Base-by-base conservation (phyloP, 2,797 vertebrate species). In the Paramormyrops hopkinsi region DNA sequence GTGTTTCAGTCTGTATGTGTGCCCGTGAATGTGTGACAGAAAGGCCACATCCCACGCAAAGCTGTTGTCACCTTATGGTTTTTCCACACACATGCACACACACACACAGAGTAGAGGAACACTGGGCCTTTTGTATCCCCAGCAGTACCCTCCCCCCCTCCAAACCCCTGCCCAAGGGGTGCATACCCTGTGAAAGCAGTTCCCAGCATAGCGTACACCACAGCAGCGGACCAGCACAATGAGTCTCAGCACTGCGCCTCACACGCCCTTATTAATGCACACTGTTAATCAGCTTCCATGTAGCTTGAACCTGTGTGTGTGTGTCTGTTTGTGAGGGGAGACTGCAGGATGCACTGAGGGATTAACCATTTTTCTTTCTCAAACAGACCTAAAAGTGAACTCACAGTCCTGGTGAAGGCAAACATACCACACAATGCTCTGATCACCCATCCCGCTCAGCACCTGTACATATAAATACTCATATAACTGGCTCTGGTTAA, bases 51-150 rank as follows among this genome's bases (percentile, higher is more conserved):
- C 6, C 51, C 85, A 86, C 12, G 29, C 25, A 54, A 19, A 56
- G 29, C 48, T 53, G 7, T 7, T 29, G 9, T 86, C 8, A 14
- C 22, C 84, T 86, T 17, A 48, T 50, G 53, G 25, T 14, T 22
- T 50, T 50, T 50, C 48, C 69, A 86, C 89, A 76, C 37, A 90
- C 3, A 51, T n/a, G 33, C 19, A 88, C 82, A n/a, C 33, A 87
- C 56, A 89, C 83, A 87, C 65, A 89, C 50, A 59, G 12, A 59
- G 56, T 62, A 54, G 53, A n/a, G 51, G 93, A 94, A 95, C 94
- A 94, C 93, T 94, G 94, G 90, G 76, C 92, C 93, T 93, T 94
- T 96, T 94, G 93, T 95, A 89, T 85, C 91, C 93, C 92, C 91
- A 91, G 89, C 92, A 94, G 93, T 92, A 19, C 14, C 0, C 11